Base-by-base conservation (phyloP, 2,797 vertebrate species). In the Melanotaenia nigrans region DNA sequence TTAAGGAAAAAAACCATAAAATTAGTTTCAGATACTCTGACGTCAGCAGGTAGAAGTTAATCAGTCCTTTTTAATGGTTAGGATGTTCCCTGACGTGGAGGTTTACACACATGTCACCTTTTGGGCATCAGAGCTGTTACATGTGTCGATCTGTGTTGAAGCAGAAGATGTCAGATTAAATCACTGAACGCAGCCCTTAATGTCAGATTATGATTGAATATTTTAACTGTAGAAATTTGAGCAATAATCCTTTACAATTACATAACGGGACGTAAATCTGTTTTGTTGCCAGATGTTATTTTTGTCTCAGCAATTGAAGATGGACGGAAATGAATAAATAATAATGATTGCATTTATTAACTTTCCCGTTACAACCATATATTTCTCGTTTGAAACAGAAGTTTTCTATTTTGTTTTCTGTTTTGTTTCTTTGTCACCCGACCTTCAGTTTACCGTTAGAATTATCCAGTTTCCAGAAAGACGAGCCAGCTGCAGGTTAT, bases 401-500 rank as follows among this genome's bases (percentile, higher is more conserved):
- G 30, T 35, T 35, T 55, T 30, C 18, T 42, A 5, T 5, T 42
- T 16, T 4, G 22, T 59, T 58, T 5, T 42, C 5, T 1, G 22
- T 59, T 58, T 12, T 55, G 9, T 35, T 64, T 12, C 30, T 5
- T 10, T 30, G 38, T 59, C 32, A 1, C 3, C 28, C 14, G 1
- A 42, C 13, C 40, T 42, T 42, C 14, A 16, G 40, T 42, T 42
- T 42, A 18, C 5, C 24, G n/a, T 22, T 22, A 30, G 14, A 38
- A 53, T 60, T 11, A 33, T 16, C 10, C 62, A 9, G 16, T 32
- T 42, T 60, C 45, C 8, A 6, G 59, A 53, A 65, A 53, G 49
- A 30, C 53, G 25, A 60, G 4, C 38, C 38, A 54, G 40, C 63
- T 8, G 12, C 65, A 24, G 14, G 30, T 72, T 68, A 61, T 64